phyloP scores from a whole-genome alignment of 2,888 invertebrate genomes.

The Oxystoma pomonae region DNA sequence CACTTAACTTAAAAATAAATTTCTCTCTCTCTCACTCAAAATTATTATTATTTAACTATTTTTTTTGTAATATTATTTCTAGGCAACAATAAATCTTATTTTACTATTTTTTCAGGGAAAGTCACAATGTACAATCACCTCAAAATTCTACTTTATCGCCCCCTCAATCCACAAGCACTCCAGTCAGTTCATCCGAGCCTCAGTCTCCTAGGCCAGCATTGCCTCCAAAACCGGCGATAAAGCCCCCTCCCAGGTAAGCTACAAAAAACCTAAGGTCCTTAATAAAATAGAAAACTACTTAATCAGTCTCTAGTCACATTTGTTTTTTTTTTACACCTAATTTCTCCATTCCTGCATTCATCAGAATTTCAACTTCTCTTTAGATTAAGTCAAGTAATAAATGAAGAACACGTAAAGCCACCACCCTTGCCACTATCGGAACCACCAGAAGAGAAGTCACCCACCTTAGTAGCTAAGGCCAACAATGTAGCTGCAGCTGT shows the following conservation, averaged over 20 bases:
- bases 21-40: too few species aligned
- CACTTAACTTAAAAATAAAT: too few species aligned
- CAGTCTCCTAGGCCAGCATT: slow-evolving; percentile 69
- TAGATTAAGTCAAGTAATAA: slow-evolving; percentile 28
- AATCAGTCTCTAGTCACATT: too few species aligned
- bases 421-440: slow-evolving; percentile 49
- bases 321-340: too few species aligned
- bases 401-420: slow-evolving; percentile 40
- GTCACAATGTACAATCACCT: slow-evolving; percentile 34
- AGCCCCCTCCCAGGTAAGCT: slow-evolving; percentile 54
- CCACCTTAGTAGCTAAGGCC: slow-evolving; percentile 21
- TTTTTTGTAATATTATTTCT: too few species aligned
- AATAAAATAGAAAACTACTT: too few species aligned
- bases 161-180: slow-evolving; percentile 60
- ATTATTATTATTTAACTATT: too few species aligned
- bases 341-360: too few species aligned
- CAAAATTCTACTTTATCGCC: slow-evolving; percentile 48
- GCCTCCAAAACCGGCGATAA: slow-evolving; percentile 78
- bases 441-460: slow-evolving; percentile 39
- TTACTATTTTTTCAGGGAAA: slow-evolving; percentile 23
- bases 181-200: slow-evolving; percentile 53
- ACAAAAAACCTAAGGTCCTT: too few species aligned
- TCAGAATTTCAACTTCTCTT: too few species aligned
- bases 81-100: too few species aligned
- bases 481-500: slow-evolving; percentile 11